A percentile compares a stretch with the other conserved stretches of the same genome.
Conservation (phyloP, 2,888 invertebrate genomes). For the Palloptera scutellata region DNA sequence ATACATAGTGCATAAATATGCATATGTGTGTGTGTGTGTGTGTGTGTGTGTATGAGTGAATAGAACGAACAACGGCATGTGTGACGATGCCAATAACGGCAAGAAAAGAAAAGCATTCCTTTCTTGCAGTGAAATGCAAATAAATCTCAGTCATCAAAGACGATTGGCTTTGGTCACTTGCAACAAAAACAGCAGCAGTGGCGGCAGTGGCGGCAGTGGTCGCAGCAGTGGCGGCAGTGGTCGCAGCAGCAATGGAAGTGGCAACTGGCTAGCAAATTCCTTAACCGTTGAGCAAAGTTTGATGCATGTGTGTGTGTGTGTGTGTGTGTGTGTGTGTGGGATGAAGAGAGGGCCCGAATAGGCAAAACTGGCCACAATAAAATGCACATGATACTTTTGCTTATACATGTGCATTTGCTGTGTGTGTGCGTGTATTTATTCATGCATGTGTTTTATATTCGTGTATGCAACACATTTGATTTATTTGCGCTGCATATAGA, state of each 20-base stretch:
- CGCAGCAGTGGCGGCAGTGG: neutral
- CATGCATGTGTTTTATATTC: conserved; percentile 6
- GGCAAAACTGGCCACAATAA: neutral
- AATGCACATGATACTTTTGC: conserved; percentile 1
- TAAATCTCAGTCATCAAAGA: conserved; percentile 34
- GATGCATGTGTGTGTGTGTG: no score
- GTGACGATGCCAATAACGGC: neutral
- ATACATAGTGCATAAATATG: neutral
- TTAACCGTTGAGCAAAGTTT: no score
- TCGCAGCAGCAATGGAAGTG: no score
- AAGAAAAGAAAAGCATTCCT: conserved; percentile 5
- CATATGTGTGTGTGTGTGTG: conserved; percentile 27
- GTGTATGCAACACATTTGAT: conserved; percentile 22
- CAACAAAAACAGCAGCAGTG: neutral
- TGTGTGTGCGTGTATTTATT: conserved; percentile 16
- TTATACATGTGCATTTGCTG: conserved; percentile 2
- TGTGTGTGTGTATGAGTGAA: conserved; percentile 43
- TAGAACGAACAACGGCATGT: conserved; percentile 36
- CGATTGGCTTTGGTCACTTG: conserved; percentile 29
- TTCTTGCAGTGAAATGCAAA: conserved; percentile 25
- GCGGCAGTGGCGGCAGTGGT: neutral
- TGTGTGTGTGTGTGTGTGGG: no score
- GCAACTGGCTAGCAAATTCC: no score
- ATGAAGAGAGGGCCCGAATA: neutral
- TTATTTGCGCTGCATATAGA: conserved; percentile 29